Percentiles rank a stretch among this genome's conserved stretches.
phyloP scores from a whole-genome alignment of 2,113 vertebrate species.

The Sciurus niger region DNA sequence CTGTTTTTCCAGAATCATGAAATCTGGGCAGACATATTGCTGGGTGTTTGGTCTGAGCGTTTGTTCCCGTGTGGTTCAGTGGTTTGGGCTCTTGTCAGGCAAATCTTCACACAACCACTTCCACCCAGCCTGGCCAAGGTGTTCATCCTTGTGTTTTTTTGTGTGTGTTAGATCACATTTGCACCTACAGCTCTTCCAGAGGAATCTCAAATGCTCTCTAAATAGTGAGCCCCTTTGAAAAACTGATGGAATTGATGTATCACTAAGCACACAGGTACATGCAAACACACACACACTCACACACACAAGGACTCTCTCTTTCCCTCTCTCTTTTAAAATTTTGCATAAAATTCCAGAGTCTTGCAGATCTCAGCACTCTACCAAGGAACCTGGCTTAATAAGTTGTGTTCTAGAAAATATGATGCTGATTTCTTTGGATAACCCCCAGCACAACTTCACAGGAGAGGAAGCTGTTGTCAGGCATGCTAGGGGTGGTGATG shows the following conservation, averaged over 20 bases:
- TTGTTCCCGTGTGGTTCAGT: slow-evolving; percentile 28
- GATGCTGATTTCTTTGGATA: background rate
- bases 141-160: background rate
- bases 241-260: background rate
- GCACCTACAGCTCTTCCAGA: background rate
- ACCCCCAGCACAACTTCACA: background rate
- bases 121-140: background rate
- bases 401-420: background rate
- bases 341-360: background rate
- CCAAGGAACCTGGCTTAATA: background rate
- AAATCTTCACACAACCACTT: slow-evolving; percentile 19
- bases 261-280: background rate
- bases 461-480: background rate
- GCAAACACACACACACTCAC: background rate
- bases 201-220: background rate
- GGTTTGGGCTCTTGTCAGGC: slow-evolving; percentile 63
- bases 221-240: slow-evolving; percentile 6
- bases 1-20: background rate
- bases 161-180: background rate
- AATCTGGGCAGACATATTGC: fast-evolving
- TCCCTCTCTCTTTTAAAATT: background rate
- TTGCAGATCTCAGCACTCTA: background rate
- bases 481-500: background rate
- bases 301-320: background rate
- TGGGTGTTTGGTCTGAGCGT: background rate